phyloP scores from a whole-genome alignment of 1,140 invertebrate species.

The Bombus polaris region DNA sequence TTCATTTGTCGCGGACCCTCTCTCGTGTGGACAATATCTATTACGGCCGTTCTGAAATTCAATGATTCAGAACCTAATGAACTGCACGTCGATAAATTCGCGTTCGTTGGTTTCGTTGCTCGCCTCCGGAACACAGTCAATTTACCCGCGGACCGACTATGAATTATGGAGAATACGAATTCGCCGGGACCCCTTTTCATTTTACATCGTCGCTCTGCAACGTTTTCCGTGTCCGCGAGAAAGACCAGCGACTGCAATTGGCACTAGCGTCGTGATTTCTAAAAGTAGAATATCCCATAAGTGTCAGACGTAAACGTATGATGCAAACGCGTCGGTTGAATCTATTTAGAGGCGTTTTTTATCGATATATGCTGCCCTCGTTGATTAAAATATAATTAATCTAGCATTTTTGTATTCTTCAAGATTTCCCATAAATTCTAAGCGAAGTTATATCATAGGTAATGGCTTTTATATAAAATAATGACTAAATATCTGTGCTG shows the following conservation, averaged over 20 bases:
- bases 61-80: conserved; percentile 52
- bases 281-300: not conserved
- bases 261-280: not conserved
- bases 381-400: not conserved
- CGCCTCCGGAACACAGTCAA: conserved; percentile 6
- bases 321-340: too few species aligned
- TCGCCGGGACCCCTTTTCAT: not conserved
- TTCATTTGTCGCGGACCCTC: conserved; percentile 50
- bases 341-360: too few species aligned
- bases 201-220: not conserved
- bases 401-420: not conserved
- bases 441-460: too few species aligned
- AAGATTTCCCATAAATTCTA: not conserved
- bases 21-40: conserved; percentile 48
- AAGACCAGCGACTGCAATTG: not conserved
- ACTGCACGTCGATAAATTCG: conserved; percentile 38
- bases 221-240: not conserved
- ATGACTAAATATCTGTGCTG: too few species aligned
- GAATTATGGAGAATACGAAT: conserved; percentile 29
- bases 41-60: conserved; percentile 50
- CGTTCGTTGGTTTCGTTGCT: conserved; percentile 30
- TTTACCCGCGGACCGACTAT: conserved; percentile 8
- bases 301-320: not conserved
- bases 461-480: too few species aligned
- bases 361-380: too few species aligned